Base-by-base conservation (phyloP, 2,113 vertebrate species). In the Nothoprocta pentlandii region DNA sequence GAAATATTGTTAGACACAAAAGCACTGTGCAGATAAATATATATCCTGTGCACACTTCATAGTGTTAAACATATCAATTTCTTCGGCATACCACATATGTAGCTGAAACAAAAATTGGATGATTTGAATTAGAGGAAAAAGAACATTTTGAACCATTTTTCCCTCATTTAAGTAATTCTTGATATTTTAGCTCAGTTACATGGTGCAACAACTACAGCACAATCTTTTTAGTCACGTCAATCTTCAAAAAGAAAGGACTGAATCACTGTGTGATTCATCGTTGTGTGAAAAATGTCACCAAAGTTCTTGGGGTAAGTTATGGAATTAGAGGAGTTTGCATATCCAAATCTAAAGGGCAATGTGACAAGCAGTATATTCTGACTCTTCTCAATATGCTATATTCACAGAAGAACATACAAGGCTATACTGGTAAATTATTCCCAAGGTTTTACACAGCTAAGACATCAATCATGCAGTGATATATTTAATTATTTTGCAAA, bases 401-500 rank as follows among this genome's bases (percentile, higher is more conserved):
- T 28, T 44, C 53, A 54, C 62, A 86, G 12, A 46, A 62, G 54
- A 80, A 42, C 53, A 62, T 2, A 25, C 19, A 23, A n/a, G 7
- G 16, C n/a, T 28, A 8, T 9, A 14, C 4, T 39, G n/a, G 39
- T 16, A 91, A 87, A 74, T 17, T 17, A 49, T 58, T 58, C 17
- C 7, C 78, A 12, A 7, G 22, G 6, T 80, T 51, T 59, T 26
- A n/a, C n/a, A 39, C 71, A 19, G 21, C 63, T 32, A 9, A 68
- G 71, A 14, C 14, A 54, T 54, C 75, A n/a, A 36, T 44, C 46
- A 22, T 16, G 56, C 23, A 67, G 20, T 9, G 44, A 62, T 54
- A 75, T 19, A n/a, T 58, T 81, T 84, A 62, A 86, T 78, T 93
- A 85, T 42, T 75, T 84, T 6, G 12, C 81, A 75, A 95, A 74